Evolutionary conservation across 1,140 invertebrate species (phyloP).

Genomic region (Phortica variegata): DNA sequence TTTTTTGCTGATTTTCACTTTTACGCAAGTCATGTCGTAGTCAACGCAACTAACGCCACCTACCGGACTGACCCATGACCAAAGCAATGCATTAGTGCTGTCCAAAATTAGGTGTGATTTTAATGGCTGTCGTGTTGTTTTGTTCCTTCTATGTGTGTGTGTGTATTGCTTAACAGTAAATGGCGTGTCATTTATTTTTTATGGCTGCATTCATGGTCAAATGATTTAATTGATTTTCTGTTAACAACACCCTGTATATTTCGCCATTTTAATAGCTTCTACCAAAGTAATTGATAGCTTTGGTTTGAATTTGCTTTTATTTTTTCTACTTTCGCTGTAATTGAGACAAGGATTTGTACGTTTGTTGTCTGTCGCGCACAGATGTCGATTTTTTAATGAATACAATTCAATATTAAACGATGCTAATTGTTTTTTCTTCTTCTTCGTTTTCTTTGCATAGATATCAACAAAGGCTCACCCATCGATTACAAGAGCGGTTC

Average conservation of each 20-base stretch:
- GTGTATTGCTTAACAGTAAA: constrained; percentile 6
- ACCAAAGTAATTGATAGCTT: constrained; percentile 11
- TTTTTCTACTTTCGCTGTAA: neutral
- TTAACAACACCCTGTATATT: no score
- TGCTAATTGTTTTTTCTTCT: neutral
- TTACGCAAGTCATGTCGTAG: no score
- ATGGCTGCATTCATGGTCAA: constrained; percentile 9
- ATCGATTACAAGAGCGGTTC: constrained; percentile 76
- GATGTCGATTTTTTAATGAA: neutral
- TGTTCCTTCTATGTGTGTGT: neutral
- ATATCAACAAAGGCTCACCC: constrained; percentile 83
- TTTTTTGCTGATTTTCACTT: neutral
- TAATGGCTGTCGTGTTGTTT: constrained; percentile 17
- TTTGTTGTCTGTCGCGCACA: no score
- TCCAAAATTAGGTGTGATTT: constrained; percentile 26
- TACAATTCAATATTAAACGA: neutral
- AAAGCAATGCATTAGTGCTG: neutral
- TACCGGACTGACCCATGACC: no score
- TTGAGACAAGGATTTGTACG: neutral
- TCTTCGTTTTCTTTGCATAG: constrained; percentile 58
- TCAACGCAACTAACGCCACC: no score
- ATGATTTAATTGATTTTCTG: constrained; percentile 14
- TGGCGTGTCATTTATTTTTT: constrained; percentile 1
- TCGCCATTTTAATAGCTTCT: no score
- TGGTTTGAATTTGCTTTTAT: neutral